Conservation (phyloP, 2,113 vertebrate genomes). For the Platichthys stellatus region DNA sequence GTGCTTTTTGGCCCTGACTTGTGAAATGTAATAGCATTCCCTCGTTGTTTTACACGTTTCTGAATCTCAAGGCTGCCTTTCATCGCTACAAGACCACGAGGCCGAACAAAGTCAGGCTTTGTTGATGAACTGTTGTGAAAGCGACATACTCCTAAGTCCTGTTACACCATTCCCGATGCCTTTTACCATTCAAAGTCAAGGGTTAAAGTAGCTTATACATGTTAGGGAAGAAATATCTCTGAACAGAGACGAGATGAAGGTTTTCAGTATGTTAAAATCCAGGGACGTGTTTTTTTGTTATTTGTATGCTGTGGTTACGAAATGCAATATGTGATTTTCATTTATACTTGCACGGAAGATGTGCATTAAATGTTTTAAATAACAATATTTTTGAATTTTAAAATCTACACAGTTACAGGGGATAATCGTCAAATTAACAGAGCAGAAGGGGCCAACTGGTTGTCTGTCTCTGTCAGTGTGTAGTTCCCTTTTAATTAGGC, state of each 20-base stretch:
- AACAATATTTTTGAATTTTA: background rate
- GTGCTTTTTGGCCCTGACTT: constrained; percentile 51
- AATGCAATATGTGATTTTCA: background rate
- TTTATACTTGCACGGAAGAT: background rate
- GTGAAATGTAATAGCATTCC: constrained; percentile 72
- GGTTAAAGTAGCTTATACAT: constrained; percentile 39
- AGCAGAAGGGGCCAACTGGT: constrained; percentile 11
- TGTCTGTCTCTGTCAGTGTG: constrained; percentile 29
- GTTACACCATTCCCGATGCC: constrained; percentile 42
- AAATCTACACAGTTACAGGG: background rate
- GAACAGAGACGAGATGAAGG: background rate
- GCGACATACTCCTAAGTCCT: constrained; percentile 46
- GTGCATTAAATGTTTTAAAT: background rate
- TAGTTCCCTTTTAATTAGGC: constrained; percentile 68
- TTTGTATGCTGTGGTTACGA: too few species aligned
- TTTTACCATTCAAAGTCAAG: constrained; percentile 35
- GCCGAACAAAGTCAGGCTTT: constrained; percentile 74
- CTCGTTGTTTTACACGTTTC: constrained; percentile 73
- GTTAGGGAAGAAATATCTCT: constrained; percentile 10
- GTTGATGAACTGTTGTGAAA: constrained; percentile 70
- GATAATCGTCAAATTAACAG: constrained; percentile 11
- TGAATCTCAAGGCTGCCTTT: constrained; percentile 77
- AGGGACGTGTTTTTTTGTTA: too few species aligned
- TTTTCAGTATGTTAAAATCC: too few species aligned
- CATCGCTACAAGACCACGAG: constrained; percentile 59